Percentiles rank a stretch among this genome's conserved stretches.
phyloP scores from a whole-genome alignment of 1,140 invertebrate genomes.

The Vollenhovia emeryi region DNA sequence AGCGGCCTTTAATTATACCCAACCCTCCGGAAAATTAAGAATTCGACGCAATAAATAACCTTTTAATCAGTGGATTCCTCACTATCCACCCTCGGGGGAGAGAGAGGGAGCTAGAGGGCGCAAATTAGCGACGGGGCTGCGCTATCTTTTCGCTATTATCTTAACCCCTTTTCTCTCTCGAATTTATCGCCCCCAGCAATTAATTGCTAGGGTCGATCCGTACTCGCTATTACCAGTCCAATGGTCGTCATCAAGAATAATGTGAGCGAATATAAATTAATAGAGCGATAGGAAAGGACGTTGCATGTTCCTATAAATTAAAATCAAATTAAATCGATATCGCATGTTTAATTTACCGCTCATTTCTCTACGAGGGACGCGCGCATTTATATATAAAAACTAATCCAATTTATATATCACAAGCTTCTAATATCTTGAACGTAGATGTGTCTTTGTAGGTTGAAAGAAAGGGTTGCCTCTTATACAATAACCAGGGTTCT shows the following conservation, averaged over 20 bases:
- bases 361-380: neutral
- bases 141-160: slow-evolving; percentile 73
- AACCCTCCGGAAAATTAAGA: slow-evolving; percentile 71
- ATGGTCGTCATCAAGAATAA: slow-evolving; percentile 23
- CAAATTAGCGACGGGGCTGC: slow-evolving; percentile 72
- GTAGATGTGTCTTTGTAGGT: slow-evolving; percentile 26
- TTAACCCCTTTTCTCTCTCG: slow-evolving; percentile 64
- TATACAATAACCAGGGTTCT: slow-evolving; percentile 67
- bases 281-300: neutral
- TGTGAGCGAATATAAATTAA: slow-evolving; percentile 30
- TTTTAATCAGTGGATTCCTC: slow-evolving; percentile 77
- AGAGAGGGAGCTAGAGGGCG: slow-evolving; percentile 40
- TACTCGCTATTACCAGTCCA: slow-evolving; percentile 27
- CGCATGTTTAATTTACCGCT: neutral
- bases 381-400: neutral
- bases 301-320: neutral
- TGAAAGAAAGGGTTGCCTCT: slow-evolving; percentile 35
- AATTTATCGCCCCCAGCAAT: slow-evolving; percentile 70
- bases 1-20: slow-evolving; percentile 72
- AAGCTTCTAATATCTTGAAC: slow-evolving; percentile 21
- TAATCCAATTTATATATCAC: slow-evolving; percentile 16
- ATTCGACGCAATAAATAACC: slow-evolving; percentile 78
- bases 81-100: slow-evolving; percentile 14
- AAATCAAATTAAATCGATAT: neutral
- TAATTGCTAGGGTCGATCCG: slow-evolving; percentile 61